Evolutionary conservation across 2,888 invertebrate genomes (phyloP).

Genomic region (Drosophila yooni): DNA sequence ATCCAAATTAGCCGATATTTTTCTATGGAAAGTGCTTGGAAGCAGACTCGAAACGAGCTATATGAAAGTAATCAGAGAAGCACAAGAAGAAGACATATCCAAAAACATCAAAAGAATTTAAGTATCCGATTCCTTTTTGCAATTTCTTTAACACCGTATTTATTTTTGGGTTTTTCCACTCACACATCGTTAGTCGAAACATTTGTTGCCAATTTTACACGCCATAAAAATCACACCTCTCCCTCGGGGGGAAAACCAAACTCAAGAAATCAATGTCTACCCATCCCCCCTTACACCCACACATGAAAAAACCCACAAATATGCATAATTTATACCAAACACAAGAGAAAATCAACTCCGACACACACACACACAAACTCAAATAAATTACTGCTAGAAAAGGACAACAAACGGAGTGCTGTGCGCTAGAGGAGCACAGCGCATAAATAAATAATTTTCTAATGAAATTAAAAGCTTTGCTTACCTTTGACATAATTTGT

Average conservation of each 20-base stretch:
- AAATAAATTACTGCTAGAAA: slow-evolving; percentile 48
- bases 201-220: slow-evolving; percentile 65
- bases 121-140: slow-evolving; percentile 14
- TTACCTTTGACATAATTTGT: slow-evolving; percentile 77
- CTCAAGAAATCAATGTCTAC: slow-evolving; percentile 62
- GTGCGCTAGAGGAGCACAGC: slow-evolving; percentile 12
- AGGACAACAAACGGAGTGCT: slow-evolving; percentile 11
- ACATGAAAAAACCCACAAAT: slow-evolving; percentile 53
- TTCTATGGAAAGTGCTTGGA: not conserved
- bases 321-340: slow-evolving; percentile 69
- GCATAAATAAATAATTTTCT: slow-evolving; percentile 69
- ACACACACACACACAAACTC: slow-evolving; percentile 19
- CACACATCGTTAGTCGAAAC: not conserved
- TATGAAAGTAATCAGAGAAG: not conserved
- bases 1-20: not conserved
- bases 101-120: slow-evolving; percentile 4
- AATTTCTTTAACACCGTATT: slow-evolving; percentile 12
- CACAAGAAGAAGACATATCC: slow-evolving; percentile 8
- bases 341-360: slow-evolving; percentile 61
- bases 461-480: slow-evolving; percentile 70
- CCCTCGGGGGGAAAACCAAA: slow-evolving; percentile 15
- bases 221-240: slow-evolving; percentile 60
- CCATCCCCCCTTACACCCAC: slow-evolving; percentile 1
- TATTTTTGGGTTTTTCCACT: slow-evolving; percentile 9
- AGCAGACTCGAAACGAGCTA: not conserved